Evolutionary conservation across 1,140 invertebrate genomes (phyloP).

Genomic region (Drosophila parvula): DNA sequence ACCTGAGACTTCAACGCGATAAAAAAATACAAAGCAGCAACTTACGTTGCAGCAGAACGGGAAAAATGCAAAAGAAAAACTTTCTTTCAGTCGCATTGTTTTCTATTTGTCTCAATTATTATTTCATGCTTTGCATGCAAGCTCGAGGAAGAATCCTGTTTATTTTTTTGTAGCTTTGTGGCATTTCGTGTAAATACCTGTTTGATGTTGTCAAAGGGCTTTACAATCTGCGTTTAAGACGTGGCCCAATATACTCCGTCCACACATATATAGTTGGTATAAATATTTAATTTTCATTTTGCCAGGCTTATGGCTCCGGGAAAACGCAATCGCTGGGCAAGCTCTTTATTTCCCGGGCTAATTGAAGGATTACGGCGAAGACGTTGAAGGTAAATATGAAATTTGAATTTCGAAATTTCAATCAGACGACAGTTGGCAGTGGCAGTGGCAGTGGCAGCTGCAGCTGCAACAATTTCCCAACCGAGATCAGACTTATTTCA

Average conservation of each 20-base stretch:
- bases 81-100: background rate
- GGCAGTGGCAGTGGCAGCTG: slow-evolving; percentile 16
- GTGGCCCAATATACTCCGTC: slow-evolving; percentile 6
- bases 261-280: slow-evolving; percentile 35
- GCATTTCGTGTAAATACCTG: background rate
- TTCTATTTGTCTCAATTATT: slow-evolving; percentile 17
- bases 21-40: slow-evolving; percentile 10
- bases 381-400: slow-evolving; percentile 32
- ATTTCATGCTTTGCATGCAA: slow-evolving; percentile 17
- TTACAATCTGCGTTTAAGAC: slow-evolving; percentile 12
- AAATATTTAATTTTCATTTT: slow-evolving; percentile 70
- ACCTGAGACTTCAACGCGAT: background rate
- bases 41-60: background rate
- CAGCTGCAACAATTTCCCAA: slow-evolving; percentile 11
- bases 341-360: slow-evolving; percentile 32
- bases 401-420: slow-evolving; percentile 18
- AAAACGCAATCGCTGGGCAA: slow-evolving; percentile 15
- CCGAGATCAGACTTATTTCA: slow-evolving; percentile 25
- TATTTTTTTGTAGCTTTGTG: background rate
- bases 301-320: slow-evolving; percentile 13
- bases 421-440: slow-evolving; percentile 1
- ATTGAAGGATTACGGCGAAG: slow-evolving; percentile 36
- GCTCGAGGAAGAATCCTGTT: background rate
- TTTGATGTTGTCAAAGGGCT: slow-evolving; percentile 19
- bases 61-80: background rate